These are phyloP conservation scores for Solenopsis fugax DNA, from an alignment of 1,140 invertebrate species.

Conservation along the genomic window DNA sequence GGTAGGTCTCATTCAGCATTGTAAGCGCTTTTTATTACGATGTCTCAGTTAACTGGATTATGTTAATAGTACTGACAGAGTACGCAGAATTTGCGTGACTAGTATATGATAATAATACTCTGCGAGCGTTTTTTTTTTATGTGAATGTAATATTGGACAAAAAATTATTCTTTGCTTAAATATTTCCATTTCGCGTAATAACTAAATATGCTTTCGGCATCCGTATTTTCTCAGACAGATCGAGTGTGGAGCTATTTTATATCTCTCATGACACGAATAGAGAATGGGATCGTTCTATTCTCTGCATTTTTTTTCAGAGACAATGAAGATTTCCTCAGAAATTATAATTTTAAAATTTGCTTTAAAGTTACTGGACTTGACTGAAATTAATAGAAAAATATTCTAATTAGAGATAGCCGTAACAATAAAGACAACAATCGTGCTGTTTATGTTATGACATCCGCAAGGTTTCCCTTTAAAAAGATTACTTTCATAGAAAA, in stretches of 20 bases:
- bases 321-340: neutral
- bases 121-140: neutral
- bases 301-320: neutral
- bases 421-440: neutral
- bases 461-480: neutral
- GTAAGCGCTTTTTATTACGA: conserved; percentile 42
- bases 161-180: conserved; percentile 20
- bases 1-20: conserved; percentile 21
- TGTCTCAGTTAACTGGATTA: conserved; percentile 34
- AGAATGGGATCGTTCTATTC: neutral
- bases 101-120: neutral
- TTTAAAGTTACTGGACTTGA: neutral
- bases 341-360: conserved; percentile 4
- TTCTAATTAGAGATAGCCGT: neutral
- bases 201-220: conserved; percentile 24
- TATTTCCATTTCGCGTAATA: conserved; percentile 37
- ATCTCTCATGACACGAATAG: neutral
- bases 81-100: neutral
- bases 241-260: conserved; percentile 23
- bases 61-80: conserved; percentile 33
- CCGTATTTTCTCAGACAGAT: conserved; percentile 25
- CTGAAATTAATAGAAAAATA: neutral
- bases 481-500: neutral
- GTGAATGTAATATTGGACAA: conserved; percentile 1
- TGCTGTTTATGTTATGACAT: neutral